Conservation (phyloP, 2,113 vertebrate species). For the Neogale vison region DNA sequence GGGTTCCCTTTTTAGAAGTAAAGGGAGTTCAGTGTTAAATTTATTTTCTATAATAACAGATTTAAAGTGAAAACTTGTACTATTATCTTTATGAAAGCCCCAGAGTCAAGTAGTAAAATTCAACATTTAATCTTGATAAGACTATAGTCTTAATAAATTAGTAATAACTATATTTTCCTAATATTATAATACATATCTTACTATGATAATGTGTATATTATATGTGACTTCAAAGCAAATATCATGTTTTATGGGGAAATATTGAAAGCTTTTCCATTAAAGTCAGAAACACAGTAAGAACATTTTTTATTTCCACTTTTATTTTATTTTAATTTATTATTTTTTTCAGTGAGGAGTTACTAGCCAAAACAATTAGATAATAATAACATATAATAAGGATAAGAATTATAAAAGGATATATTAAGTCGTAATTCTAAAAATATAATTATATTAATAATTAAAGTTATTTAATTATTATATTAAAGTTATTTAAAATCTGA, state of each 20-base stretch:
- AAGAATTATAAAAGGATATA: neutral
- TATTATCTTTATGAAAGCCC: neutral
- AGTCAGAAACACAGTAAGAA: neutral
- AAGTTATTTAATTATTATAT: neutral
- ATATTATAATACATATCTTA: neutral
- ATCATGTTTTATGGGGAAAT: neutral
- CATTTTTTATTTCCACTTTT: neutral
- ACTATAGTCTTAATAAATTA: neutral
- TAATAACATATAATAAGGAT: neutral
- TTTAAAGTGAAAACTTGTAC: neutral
- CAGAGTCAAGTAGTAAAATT: neutral
- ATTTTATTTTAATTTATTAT: no score
- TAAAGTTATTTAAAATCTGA: neutral
- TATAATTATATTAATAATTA: neutral
- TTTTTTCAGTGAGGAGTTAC: neutral
- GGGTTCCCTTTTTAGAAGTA: neutral
- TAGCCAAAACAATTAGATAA: neutral
- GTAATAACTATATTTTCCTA: neutral
- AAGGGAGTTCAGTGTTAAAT: neutral
- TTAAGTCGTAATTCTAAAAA: neutral
- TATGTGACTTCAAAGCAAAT: neutral
- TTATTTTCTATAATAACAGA: slow-evolving; percentile 1
- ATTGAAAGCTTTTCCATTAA: neutral
- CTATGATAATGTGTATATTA: neutral
- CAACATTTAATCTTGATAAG: neutral